Conservation (phyloP, 2,797 vertebrate genomes). For the Malacoctenus gilli region DNA sequence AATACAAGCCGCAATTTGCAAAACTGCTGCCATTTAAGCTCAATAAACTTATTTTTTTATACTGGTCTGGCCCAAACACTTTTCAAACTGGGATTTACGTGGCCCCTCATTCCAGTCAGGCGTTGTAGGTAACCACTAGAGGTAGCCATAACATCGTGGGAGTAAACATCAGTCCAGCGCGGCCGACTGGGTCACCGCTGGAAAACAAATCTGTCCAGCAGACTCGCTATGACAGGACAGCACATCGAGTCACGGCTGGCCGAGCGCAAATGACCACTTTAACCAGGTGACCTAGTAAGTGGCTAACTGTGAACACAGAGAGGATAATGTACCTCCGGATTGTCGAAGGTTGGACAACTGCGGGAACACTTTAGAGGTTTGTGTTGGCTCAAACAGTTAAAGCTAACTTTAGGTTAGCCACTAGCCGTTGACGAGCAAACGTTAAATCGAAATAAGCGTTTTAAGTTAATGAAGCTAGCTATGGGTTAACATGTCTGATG, state of each 20-base stretch:
- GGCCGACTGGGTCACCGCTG: conserved; percentile 4
- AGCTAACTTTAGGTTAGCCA: conserved; percentile 62
- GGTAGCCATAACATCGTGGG: conserved; percentile 11
- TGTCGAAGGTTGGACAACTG: conserved; percentile 9
- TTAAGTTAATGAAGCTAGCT: conserved; percentile 24
- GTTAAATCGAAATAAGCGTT: conserved; percentile 30
- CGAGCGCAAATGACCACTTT: background rate
- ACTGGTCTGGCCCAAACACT: too few relatives aligned
- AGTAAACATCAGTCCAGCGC: background rate
- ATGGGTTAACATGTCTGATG: conserved; percentile 19
- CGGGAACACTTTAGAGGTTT: background rate
- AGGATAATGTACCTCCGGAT: background rate
- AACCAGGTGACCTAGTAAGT: background rate
- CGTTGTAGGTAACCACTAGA: conserved; percentile 34
- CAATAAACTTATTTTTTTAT: too few relatives aligned
- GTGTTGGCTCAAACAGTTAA: conserved; percentile 20
- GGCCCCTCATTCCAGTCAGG: too few relatives aligned
- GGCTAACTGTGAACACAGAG: background rate
- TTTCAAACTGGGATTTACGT: too few relatives aligned
- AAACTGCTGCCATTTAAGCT: too few relatives aligned
- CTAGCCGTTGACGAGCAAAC: conserved; percentile 42
- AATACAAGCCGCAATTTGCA: too few relatives aligned
- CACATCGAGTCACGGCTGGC: too few relatives aligned
- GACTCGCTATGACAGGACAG: conserved; percentile 50
- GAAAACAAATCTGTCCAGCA: conserved; percentile 33